These are phyloP conservation scores for Heterodera filipjevi DNA, from an alignment of 2,888 invertebrate genomes.

Conservation along the genomic window DNA sequence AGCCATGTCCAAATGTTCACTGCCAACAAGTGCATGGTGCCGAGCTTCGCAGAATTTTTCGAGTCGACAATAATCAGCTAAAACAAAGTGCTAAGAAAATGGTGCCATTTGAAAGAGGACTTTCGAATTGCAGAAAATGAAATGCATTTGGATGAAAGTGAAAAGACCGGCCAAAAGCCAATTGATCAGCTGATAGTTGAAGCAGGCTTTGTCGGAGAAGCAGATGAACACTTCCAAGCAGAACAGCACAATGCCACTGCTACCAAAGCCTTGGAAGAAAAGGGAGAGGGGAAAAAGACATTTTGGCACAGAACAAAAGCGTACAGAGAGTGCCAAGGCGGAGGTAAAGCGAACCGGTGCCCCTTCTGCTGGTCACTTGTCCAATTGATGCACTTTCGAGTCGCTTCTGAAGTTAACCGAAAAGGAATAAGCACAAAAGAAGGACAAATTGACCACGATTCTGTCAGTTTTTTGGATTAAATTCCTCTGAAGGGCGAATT, in stretches of 20 bases:
- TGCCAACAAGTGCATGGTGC: conserved; percentile 62
- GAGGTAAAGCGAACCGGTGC: conserved; percentile 59
- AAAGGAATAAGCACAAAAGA: not conserved
- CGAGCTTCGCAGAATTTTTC: conserved; percentile 54
- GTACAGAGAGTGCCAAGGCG: conserved; percentile 61
- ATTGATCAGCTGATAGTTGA: conserved; percentile 48
- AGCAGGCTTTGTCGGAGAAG: conserved; percentile 49
- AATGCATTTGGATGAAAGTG: conserved; percentile 65
- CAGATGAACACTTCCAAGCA: conserved; percentile 62
- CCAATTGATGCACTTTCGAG: conserved; percentile 44
- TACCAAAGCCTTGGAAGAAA: conserved; percentile 57
- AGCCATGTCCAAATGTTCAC: conserved; percentile 65
- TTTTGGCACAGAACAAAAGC: no score
- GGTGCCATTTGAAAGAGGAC: conserved; percentile 37
- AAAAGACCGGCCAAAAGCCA: conserved; percentile 61
- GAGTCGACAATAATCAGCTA: conserved; percentile 56
- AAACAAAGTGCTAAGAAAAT: conserved; percentile 19
- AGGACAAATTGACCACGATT: not conserved
- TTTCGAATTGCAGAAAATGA: conserved; percentile 64
- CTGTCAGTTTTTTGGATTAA: not conserved
- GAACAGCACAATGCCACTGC: conserved; percentile 61
- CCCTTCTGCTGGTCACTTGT: conserved; percentile 54
- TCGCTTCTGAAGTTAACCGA: conserved; percentile 42
- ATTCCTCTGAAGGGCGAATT: conserved; percentile 15
- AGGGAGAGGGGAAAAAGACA: not conserved